A percentile compares a stretch with the other conserved stretches of the same genome.
These are phyloP conservation scores for Anisognathus igniventris DNA, from an alignment of 2,797 vertebrate species.

Conservation along the genomic window DNA sequence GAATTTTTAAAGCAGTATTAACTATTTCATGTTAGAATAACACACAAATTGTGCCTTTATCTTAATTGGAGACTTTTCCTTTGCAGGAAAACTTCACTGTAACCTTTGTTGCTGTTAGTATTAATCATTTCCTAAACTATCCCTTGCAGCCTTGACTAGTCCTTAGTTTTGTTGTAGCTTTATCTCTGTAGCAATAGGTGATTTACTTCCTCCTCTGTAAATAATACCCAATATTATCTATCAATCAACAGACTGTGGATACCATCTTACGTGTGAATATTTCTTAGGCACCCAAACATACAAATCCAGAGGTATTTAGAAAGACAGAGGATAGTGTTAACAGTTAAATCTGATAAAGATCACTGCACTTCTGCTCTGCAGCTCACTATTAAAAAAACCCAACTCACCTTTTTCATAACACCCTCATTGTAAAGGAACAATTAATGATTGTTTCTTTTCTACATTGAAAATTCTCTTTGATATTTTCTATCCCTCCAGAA, in stretches of 20 bases:
- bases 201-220: background rate
- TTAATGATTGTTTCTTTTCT: background rate
- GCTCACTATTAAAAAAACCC: background rate
- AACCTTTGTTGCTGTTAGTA: background rate
- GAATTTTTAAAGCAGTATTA: constrained; percentile 24
- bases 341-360: background rate
- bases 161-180: background rate
- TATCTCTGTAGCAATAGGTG: background rate
- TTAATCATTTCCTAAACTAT: background rate
- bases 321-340: background rate
- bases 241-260: background rate
- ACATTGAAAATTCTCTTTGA: background rate
- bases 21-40: background rate
- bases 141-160: background rate
- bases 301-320: background rate
- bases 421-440: background rate
- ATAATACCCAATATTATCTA: background rate
- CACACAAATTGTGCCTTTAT: background rate
- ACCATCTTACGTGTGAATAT: background rate
- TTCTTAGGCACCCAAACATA: background rate
- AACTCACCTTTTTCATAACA: background rate
- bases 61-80: background rate
- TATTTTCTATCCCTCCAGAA: background rate
- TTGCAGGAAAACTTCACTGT: background rate
- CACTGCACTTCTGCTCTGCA: background rate